Base-by-base conservation (phyloP, 2,797 vertebrate genomes). In the Scomberomorus guttatus region DNA sequence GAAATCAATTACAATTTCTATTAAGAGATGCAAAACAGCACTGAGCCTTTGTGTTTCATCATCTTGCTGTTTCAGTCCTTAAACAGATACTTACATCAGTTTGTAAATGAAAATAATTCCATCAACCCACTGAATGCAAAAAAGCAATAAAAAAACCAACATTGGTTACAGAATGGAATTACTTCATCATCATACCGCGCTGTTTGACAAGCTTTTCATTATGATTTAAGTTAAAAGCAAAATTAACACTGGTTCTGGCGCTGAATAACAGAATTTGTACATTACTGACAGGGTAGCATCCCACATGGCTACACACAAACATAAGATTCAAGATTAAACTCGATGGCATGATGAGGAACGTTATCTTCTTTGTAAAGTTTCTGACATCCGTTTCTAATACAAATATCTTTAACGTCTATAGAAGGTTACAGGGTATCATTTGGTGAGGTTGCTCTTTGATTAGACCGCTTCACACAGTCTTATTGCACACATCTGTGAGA, bases 401-500 rank as follows among this genome's bases (percentile, higher is more conserved):
- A 46, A 66, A 57, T 57, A 64, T 64, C 70, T 60, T 48, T 34
- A 5, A 9, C 24, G 14, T 80, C 57, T 55, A 44, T 37, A 61
- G 76, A 39, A 61, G 61, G 62, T 76, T 18, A 34, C 52, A 37
- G 75, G 14, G 29, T 71, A 62, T 80, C 83, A 54, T 13, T 67
- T 42, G 14, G 6, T 32, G 51, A 70, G 56, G 63, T 51, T 65
- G 54, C 79, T 77, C 70, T 87, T 80, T 87, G 78, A 90, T 89
- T 84, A 81, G 80, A 75, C 60, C 1, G 59, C 70, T 82, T 90
- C 77, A 77, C 73, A 57, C 75, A 57, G 63, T 68, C 69, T 75
- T 42, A 51, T 51, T 29, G 59, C 87, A 72, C 83, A 83, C 87
- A 88, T 89, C 88, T 89, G 82, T 72, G 86, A 81, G 72, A 76